Conservation (phyloP, 2,113 vertebrate genomes). For the Callionymus lyra region DNA sequence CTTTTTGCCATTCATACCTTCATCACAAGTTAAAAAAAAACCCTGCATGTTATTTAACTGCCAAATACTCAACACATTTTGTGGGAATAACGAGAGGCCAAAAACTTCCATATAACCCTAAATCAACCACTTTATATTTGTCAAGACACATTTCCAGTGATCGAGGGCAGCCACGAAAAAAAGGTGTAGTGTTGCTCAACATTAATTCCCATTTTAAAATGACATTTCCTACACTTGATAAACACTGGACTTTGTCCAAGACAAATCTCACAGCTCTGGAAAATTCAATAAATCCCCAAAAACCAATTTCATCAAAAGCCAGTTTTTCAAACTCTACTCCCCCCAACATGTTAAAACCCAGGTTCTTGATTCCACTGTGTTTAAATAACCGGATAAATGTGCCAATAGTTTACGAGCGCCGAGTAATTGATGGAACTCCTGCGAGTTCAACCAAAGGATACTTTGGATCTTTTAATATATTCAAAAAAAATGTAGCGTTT, state of each 20-base stretch:
- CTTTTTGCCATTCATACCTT: no score
- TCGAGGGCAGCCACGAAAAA: no score
- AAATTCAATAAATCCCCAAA: slow-evolving; percentile 18
- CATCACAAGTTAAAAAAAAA: no score
- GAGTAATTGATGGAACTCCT: slow-evolving; percentile 29
- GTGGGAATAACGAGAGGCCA: no score
- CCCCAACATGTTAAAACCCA: slow-evolving; percentile 29
- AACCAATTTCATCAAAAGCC: slow-evolving; percentile 14
- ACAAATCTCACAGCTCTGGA: slow-evolving; percentile 12
- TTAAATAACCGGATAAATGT: slow-evolving; percentile 32
- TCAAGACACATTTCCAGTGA: no score
- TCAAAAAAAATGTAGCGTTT: slow-evolving; percentile 26
- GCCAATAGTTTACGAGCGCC: slow-evolving; percentile 25
- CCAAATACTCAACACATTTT: no score
- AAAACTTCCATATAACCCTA: no score
- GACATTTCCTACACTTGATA: no score
- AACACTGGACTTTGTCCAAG: neutral
- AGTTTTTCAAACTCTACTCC: slow-evolving; percentile 14
- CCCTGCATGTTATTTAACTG: no score
- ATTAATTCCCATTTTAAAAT: no score
- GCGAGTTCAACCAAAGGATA: slow-evolving; percentile 47
- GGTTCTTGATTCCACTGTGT: slow-evolving; percentile 30
- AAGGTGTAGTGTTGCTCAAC: no score
- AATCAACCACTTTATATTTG: no score
- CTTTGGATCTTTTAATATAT: slow-evolving; percentile 21